Conservation (phyloP, 92 coral and sea anemone genomes). For the Zoanthus sociatus region DNA sequence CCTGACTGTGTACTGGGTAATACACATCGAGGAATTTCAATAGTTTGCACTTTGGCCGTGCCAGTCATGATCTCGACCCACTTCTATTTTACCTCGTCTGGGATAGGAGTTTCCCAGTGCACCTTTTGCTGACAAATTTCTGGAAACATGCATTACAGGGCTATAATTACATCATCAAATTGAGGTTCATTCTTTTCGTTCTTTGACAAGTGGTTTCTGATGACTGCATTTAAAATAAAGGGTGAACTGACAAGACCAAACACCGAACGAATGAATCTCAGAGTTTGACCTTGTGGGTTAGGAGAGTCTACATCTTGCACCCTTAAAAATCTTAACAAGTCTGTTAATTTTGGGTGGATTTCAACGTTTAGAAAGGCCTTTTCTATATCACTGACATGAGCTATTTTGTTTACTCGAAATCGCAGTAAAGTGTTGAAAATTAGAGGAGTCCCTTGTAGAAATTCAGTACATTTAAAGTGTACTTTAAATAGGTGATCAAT, state of each 20-base stretch:
- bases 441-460: neutral
- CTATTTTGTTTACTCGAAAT: slow-evolving; percentile 31
- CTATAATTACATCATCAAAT: slow-evolving; percentile 7
- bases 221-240: too few relatives aligned
- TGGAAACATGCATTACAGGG: slow-evolving; percentile 60
- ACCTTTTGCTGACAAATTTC: slow-evolving; percentile 55
- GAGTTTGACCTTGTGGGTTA: slow-evolving; percentile 34
- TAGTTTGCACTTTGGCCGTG: slow-evolving; percentile 37
- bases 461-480: too few relatives aligned
- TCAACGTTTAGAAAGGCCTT: slow-evolving; percentile 53
- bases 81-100: neutral
- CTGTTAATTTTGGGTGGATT: slow-evolving; percentile 32
- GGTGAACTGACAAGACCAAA: slow-evolving; percentile 5
- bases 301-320: slow-evolving; percentile 42
- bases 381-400: slow-evolving; percentile 29
- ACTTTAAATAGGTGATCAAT: too few relatives aligned
- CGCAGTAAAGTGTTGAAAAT: slow-evolving; percentile 42
- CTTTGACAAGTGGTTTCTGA: too few relatives aligned
- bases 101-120: slow-evolving; percentile 51
- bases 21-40: slow-evolving; percentile 28
- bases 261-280: slow-evolving; percentile 58
- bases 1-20: neutral
- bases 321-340: slow-evolving; percentile 45
- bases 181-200: too few relatives aligned
- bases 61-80: neutral